Percentiles rank a stretch among this genome's conserved stretches.
phyloP scores from a whole-genome alignment of 2,888 invertebrate species.

The Hylaea fasciaria region DNA sequence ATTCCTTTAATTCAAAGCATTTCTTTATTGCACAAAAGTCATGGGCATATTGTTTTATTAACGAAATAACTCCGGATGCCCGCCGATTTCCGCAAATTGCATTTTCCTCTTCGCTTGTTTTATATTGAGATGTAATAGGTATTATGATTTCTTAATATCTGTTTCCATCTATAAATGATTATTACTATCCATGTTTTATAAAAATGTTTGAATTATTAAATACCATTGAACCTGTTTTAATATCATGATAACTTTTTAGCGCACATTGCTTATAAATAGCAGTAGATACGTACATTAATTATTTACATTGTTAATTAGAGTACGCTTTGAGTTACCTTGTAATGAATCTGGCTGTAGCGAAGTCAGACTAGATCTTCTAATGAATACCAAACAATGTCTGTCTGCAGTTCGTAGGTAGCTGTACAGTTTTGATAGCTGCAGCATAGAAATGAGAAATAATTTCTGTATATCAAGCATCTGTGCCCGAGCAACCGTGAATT shows the following conservation, averaged over 20 bases:
- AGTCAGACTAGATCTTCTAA: constrained; percentile 35
- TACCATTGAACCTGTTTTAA: too few relatives aligned
- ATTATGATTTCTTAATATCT: constrained; percentile 8
- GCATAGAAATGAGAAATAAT: constrained; percentile 44
- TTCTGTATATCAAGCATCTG: constrained; percentile 35
- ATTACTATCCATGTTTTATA: neutral
- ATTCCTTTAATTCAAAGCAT: constrained; percentile 73
- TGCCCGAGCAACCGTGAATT: constrained; percentile 40
- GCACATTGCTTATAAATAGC: too few relatives aligned
- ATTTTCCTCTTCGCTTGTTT: constrained; percentile 35
- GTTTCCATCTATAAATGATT: neutral
- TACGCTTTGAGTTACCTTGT: constrained; percentile 37
- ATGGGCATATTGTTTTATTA: constrained; percentile 74
- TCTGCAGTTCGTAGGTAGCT: constrained; percentile 37
- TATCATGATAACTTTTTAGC: too few relatives aligned
- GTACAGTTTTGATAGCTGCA: constrained; percentile 38
- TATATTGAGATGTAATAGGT: constrained; percentile 31
- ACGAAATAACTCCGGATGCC: constrained; percentile 62
- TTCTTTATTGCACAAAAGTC: constrained; percentile 77
- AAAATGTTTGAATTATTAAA: too few relatives aligned
- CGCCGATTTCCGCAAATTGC: constrained; percentile 44
- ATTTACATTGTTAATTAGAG: constrained; percentile 31
- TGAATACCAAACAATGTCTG: constrained; percentile 43
- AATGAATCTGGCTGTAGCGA: constrained; percentile 27
- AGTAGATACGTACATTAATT: constrained; percentile 1